Base-by-base conservation (phyloP, 2,888 invertebrate species). In the Orthosia gothica region DNA sequence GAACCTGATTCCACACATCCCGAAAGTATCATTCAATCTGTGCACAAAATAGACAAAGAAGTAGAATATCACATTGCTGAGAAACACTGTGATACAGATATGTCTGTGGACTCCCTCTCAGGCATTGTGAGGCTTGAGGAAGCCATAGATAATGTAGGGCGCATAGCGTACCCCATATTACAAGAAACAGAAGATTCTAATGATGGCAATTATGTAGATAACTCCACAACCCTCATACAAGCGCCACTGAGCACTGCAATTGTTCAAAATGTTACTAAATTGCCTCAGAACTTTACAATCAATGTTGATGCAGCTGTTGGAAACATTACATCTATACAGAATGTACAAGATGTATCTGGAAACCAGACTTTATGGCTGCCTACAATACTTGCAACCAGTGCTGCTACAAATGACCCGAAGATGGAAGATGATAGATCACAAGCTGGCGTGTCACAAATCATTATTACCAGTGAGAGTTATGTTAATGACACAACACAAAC, bases 1-100 rank as follows among this genome's bases (percentile, higher is more conserved):
- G 96, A 96, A 91, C 96, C 96, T 57, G 97, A 96, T 85, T 96
- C 96, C 79, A 96, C 96, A 62, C 93, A 95, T 85, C 93, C 94
- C 85, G 96, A 96, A 89, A 95, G 94, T 91, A 95, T 95, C 87
- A 95, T 95, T 78, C 93, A 95, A 84, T 91, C 95, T 84, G 89
- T 92, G 84, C 93, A 93, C 85, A 94, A 93, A 90, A 88, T 92
- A 89, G 94, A 93, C 79, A 95, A 94, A 89, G 94, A 95, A 91
- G 92, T 95, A 87, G 95, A 95, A 88, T 96, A 93, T 90, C 95
- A 94, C 83, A 94, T 95, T 86, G 88, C 91, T 82, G 95, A 95
- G 57, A 96, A 95, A 85, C 91, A 89, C 79, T 93, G 92, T 90
- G 92, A 94, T 75, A 87, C 93, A 84, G 95, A 95, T 58, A 94